These are phyloP conservation scores for Acrobasis repandana DNA, from an alignment of 2,888 invertebrate species.

Conservation along the genomic window DNA sequence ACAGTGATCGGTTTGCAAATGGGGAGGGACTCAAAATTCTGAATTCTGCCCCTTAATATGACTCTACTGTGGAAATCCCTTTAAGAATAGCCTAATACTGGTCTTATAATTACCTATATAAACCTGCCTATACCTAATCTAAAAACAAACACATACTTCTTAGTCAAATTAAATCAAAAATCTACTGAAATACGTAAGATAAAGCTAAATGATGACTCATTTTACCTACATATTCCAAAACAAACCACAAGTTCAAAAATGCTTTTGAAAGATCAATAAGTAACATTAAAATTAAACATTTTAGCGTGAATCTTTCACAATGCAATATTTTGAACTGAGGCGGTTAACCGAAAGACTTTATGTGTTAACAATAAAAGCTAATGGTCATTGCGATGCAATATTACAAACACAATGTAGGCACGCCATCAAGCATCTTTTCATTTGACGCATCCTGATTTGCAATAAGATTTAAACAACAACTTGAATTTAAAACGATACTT, in stretches of 20 bases:
- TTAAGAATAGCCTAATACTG: no score
- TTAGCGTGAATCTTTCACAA: constrained; percentile 10
- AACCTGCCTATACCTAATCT: no score
- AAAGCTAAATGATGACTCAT: no score
- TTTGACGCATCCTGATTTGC: constrained; percentile 12
- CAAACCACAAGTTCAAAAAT: neutral
- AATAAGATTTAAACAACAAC: neutral
- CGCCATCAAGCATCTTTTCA: neutral
- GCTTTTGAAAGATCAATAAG: constrained; percentile 2
- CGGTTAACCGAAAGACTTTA: constrained; percentile 23
- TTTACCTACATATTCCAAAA: no score
- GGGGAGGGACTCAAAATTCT: no score
- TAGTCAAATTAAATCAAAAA: no score
- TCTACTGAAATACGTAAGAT: no score
- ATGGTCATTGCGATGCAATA: constrained; percentile 14
- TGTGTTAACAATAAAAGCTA: constrained; percentile 21
- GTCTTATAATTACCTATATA: no score
- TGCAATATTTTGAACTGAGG: constrained; percentile 12
- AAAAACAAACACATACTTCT: no score
- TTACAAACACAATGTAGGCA: constrained; percentile 2
- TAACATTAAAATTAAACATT: constrained; percentile 12
- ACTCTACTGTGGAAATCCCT: no score
- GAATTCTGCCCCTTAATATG: no score
- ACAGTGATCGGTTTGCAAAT: no score
- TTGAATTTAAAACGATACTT: neutral